Evolutionary conservation across 2,888 invertebrate species (phyloP), one percentile per base, ranked within the genome.

Genomic region (Scaptomyza flava): DNA sequence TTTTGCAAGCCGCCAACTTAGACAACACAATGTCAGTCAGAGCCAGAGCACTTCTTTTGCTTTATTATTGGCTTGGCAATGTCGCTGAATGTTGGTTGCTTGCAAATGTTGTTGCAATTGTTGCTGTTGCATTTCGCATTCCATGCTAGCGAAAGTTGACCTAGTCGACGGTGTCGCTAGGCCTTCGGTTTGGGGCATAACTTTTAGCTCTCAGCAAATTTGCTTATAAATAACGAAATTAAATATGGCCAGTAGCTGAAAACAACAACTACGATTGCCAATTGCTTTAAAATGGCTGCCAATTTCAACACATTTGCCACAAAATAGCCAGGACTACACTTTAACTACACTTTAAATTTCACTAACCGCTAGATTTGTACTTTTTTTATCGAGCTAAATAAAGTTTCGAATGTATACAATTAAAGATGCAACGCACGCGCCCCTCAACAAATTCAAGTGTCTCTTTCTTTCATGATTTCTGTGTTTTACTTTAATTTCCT

Each of bases 131-230:
- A 81, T 79, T 88, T 79, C 77, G 85, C 89, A 87, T 89, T 81
- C 89, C 83, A 77, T 83, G 87, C 78, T 89, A 90, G 89, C 89
- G 89, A 90, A 90, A 90, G 89, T 90, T 90, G 89, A 90, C 89
- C 89, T 89, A 90, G 87, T 89, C 82, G 82, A 85, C 87, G 78
- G 79, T 81, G 81, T 87, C 75, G 81, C 79, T 75, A 81, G 80
- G 81, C 72, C 67, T 69, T 78, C 60, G 78, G 50, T 50, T 72
- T 61, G 69, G 77, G 68, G 76, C 80, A 79, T 82, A 82, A 76
- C 83, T 79, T 79, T 79, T 76, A 75, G 81, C 79, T 61, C 75
- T 61, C 68, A 60, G 71, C 62, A 82, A 88, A 82, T 82, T 82
- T 88, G 82, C 82, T 88, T 82, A 82, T 82, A 82, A 88, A 88